phyloP scores from a whole-genome alignment of 2,888 invertebrate species.

The Physocephala rufipes region DNA sequence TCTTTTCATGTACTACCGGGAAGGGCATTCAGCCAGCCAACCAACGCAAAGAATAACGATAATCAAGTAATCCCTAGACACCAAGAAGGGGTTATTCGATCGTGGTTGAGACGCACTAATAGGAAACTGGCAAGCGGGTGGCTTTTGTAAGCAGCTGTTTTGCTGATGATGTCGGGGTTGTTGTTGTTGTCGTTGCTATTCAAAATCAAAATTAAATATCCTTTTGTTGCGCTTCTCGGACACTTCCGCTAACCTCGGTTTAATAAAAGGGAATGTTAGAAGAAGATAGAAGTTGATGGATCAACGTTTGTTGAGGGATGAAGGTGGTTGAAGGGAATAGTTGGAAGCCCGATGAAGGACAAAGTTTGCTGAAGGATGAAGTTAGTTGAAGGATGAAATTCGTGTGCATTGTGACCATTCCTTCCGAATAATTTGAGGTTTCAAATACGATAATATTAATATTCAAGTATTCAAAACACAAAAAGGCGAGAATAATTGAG shows the following conservation, averaged over 20 bases:
- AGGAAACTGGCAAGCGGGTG: slow-evolving; percentile 18
- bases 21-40: neutral
- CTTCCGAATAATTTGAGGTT: neutral
- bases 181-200: neutral
- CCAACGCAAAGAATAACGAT: neutral
- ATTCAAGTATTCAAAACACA: no score
- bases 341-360: no score
- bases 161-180: neutral
- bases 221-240: neutral
- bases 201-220: slow-evolving; percentile 22
- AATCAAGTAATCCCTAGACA: neutral
- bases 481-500: neutral
- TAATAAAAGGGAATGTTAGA: no score
- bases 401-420: neutral
- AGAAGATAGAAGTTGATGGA: no score
- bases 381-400: neutral
- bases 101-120: neutral
- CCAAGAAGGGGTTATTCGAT: neutral
- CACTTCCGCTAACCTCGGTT: no score
- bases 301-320: no score
- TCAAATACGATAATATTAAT: neutral
- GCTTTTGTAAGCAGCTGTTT: neutral
- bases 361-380: neutral
- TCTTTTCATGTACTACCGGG: neutral
- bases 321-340: no score